A percentile compares a stretch with the other conserved stretches of the same genome.
These are phyloP conservation scores for Glossosoma conforme DNA, from an alignment of 1,140 invertebrate genomes.

Conservation along the genomic window DNA sequence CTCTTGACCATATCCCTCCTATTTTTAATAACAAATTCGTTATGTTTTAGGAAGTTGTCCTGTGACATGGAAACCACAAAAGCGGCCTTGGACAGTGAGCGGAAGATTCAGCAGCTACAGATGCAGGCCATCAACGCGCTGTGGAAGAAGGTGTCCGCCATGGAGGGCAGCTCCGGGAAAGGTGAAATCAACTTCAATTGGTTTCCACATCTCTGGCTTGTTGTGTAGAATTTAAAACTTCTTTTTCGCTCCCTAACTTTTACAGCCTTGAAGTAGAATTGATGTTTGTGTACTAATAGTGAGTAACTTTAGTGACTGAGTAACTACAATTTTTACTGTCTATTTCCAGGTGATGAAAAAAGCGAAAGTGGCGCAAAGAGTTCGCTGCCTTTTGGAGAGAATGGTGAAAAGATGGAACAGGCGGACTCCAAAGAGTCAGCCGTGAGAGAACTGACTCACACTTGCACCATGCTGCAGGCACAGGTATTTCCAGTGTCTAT, in stretches of 20 bases:
- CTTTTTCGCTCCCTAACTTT: too few species aligned
- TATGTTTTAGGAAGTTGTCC: constrained; percentile 60
- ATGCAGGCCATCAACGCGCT: constrained; percentile 86
- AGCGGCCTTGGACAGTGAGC: constrained; percentile 76
- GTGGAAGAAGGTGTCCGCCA: constrained; percentile 80
- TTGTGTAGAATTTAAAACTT: too few species aligned
- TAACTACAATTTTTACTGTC: too few species aligned
- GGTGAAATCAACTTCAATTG: too few species aligned
- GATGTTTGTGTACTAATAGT: too few species aligned
- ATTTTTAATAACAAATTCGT: too few species aligned
- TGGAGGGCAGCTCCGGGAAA: constrained; percentile 51
- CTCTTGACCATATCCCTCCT: too few species aligned
- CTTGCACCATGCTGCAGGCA: constrained; percentile 46
- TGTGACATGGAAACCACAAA: constrained; percentile 77
- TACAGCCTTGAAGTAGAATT: too few species aligned
- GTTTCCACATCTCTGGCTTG: too few species aligned
- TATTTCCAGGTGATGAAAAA: constrained; percentile 6
- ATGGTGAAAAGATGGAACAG: constrained; percentile 37
- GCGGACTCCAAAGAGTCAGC: constrained; percentile 46
- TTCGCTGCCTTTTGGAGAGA: constrained; percentile 23
- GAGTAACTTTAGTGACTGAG: too few species aligned
- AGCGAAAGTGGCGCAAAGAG: constrained; percentile 4
- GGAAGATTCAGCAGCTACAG: constrained; percentile 79
- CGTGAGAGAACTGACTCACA: constrained; percentile 53
- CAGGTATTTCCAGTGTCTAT: too few species aligned